These are phyloP conservation scores for Bombus waltoni DNA, from an alignment of 1,140 invertebrate genomes.

Conservation along the genomic window DNA sequence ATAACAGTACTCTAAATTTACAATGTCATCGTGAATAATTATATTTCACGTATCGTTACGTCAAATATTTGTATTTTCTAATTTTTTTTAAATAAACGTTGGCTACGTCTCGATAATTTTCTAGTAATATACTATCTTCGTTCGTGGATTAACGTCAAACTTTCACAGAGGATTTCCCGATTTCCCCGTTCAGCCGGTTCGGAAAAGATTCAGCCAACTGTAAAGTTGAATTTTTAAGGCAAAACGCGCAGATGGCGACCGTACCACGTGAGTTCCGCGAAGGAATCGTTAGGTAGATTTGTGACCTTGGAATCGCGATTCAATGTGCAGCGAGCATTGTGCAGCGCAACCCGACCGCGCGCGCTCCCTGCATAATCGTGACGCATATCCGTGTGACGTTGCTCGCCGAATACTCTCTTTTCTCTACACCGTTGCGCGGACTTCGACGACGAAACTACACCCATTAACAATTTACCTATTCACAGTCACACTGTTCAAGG, in stretches of 20 bases:
- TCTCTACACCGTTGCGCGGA: no score
- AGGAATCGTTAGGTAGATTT: slow-evolving; percentile 31
- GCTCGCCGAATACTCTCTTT: background rate
- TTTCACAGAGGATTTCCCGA: background rate
- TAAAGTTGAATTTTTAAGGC: background rate
- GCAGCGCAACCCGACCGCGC: background rate
- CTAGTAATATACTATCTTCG: background rate
- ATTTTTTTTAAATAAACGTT: no score
- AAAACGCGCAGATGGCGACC: background rate
- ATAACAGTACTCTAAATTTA: background rate
- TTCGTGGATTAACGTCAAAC: background rate
- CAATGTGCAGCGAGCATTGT: background rate
- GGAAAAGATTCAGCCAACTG: background rate
- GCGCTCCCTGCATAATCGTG: slow-evolving; percentile 16
- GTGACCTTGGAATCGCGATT: slow-evolving; percentile 35
- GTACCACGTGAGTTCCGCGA: slow-evolving; percentile 27
- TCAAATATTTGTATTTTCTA: background rate
- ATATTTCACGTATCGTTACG: background rate
- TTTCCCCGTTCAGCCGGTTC: background rate
- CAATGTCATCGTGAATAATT: background rate
- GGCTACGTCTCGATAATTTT: no score
- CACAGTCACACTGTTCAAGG: background rate
- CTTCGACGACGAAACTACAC: no score
- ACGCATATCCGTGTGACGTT: slow-evolving; percentile 20
- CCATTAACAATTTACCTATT: no score